These are phyloP conservation scores for Sebastes fasciatus DNA, from an alignment of 2,113 vertebrate genomes.

Conservation along the genomic window DNA sequence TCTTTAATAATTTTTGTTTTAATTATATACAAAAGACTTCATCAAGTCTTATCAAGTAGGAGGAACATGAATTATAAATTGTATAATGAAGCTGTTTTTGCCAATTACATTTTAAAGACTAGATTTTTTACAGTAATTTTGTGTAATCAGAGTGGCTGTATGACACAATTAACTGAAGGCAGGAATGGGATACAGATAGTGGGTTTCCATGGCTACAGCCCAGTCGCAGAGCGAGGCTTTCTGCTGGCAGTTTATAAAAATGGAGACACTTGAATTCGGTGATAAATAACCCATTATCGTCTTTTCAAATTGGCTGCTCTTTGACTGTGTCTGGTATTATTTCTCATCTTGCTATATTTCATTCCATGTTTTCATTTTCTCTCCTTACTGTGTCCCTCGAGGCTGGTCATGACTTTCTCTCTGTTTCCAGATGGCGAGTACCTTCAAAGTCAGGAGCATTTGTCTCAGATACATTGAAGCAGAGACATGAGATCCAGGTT, in stretches of 20 bases:
- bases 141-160: constrained; percentile 37
- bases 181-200: constrained; percentile 44
- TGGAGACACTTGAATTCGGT: constrained; percentile 36
- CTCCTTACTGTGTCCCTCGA: neutral
- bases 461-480: neutral
- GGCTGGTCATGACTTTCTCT: constrained; percentile 5
- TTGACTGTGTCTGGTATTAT: constrained; percentile 35
- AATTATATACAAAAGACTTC: neutral
- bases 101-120: constrained; percentile 13
- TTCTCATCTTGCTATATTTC: constrained; percentile 24
- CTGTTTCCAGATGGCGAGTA: neutral
- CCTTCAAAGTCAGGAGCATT: neutral
- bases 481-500: neutral
- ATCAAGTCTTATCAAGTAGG: neutral
- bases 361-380: constrained; percentile 35
- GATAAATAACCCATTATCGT: constrained; percentile 56
- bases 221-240: constrained; percentile 45
- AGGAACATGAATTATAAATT: neutral
- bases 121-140: constrained; percentile 37
- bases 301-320: constrained; percentile 31
- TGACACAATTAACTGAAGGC: constrained; percentile 54
- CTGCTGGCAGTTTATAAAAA: constrained; percentile 51
- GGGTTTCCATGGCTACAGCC: constrained; percentile 73
- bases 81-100: constrained; percentile 3
- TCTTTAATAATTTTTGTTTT: neutral